These are phyloP conservation scores for Paratilapia polleni DNA, from an alignment of 2,113 vertebrate genomes.

Conservation along the genomic window DNA sequence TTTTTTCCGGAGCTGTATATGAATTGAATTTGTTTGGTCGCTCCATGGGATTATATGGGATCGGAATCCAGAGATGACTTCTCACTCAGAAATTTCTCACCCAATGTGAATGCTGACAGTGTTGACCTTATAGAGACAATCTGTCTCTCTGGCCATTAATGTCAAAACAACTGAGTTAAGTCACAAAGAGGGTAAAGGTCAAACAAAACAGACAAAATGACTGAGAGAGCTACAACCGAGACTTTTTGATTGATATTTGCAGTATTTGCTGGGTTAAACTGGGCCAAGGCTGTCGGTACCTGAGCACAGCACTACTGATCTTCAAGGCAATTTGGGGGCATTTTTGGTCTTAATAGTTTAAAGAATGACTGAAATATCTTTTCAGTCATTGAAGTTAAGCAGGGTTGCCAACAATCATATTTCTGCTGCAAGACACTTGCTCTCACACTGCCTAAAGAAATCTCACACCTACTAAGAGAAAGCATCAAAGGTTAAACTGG, in stretches of 20 bases:
- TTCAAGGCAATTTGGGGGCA: neutral
- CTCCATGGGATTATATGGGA: neutral
- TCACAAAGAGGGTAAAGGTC: neutral
- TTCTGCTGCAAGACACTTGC: neutral
- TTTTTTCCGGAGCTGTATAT: too few species aligned
- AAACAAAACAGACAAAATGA: slow-evolving; percentile 18
- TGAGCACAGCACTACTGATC: neutral
- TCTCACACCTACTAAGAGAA: neutral
- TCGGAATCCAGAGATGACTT: neutral
- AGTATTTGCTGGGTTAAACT: neutral
- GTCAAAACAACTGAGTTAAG: slow-evolving; percentile 13
- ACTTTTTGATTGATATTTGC: neutral
- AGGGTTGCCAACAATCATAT: neutral
- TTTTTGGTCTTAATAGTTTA: neutral
- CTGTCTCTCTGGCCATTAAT: slow-evolving; percentile 7
- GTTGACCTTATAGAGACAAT: slow-evolving; percentile 40
- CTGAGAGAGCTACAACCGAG: neutral
- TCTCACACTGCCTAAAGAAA: neutral
- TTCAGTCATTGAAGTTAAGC: neutral
- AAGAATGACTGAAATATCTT: neutral
- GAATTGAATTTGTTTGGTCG: neutral
- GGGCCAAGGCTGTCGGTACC: neutral
- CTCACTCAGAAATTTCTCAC: neutral
- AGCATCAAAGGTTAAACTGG: neutral
- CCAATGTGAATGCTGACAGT: neutral